Evolutionary conservation across 64 coral and sea anemone genomes (phyloP), one percentile per base, ranked within the genome.

Genomic region (Trachythela sp.): DNA sequence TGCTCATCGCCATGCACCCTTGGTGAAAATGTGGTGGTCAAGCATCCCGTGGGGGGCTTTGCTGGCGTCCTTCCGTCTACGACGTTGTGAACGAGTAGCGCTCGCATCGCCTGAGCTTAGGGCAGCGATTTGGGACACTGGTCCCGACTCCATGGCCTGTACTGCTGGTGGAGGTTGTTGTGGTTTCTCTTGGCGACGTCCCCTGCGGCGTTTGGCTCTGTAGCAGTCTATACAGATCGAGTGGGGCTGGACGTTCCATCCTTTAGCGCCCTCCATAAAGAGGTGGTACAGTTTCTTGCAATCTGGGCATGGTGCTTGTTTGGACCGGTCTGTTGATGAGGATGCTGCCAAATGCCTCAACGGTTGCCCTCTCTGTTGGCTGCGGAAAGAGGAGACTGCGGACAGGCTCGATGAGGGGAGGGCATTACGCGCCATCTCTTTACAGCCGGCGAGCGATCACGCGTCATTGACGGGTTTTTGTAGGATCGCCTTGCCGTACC

Each of bases 381-480:
- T 42, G 77, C 83, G 77, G 86, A 91, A 85, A 34, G 89, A 91
- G 0, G 86, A 91, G 39, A 94, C 49, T 42, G 52, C 86, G 9
- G 76, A 91, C 27, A 89, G 83, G 37, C 87, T 87, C 41, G 88
- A 87, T 58, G 92, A 86, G 48, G 87, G 92, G 15, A 93, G 92
- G n/a, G 91, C 54, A 20, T 89, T 93, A 4, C 88, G 88, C 34
- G 92, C 92, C 88, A 93, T 93, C 52, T 94, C 88, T 50, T 94
- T 94, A 56, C 60, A 87, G 42, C 86, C 92, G 20, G 90, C 88
- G 6, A 94, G 50, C 14, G 88, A 83, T 38, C 86, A 86, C 8
- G 87, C 87, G 24, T 94, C 88, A 48, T 90, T 94, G 2, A 94
- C 64, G 10, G 87, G 76, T 24, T 38, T 91, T 41, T 91, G 59